These are phyloP conservation scores for Echeneis naucrates DNA, from an alignment of 2,797 vertebrate species.

Conservation along the genomic window DNA sequence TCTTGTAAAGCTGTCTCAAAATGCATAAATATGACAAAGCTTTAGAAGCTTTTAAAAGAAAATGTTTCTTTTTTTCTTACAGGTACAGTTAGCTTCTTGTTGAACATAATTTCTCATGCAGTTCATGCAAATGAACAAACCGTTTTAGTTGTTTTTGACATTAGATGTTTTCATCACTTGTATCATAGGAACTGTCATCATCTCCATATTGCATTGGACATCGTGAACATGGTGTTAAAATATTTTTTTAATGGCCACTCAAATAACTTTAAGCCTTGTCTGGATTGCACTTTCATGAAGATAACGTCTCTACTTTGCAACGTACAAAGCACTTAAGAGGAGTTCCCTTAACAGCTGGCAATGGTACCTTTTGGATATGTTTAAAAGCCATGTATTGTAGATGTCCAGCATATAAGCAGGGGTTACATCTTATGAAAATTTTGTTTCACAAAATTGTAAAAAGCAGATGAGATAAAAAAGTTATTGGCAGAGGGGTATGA, in stretches of 20 bases:
- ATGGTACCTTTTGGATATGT: slow-evolving; percentile 69
- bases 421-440: slow-evolving; percentile 80
- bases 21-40: slow-evolving; percentile 93
- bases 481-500: slow-evolving; percentile 72
- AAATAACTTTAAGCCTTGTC: slow-evolving; percentile 57
- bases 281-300: slow-evolving; percentile 79
- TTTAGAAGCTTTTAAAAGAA: slow-evolving; percentile 91
- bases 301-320: slow-evolving; percentile 86
- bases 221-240: slow-evolving; percentile 62
- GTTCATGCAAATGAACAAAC: slow-evolving; percentile 94
- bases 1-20: slow-evolving; percentile 91
- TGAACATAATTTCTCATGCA: slow-evolving; percentile 92
- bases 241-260: slow-evolving; percentile 53
- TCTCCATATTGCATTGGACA: slow-evolving; percentile 78
- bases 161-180: slow-evolving; percentile 79
- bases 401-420: slow-evolving; percentile 76
- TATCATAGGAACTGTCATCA: slow-evolving; percentile 78
- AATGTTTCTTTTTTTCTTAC: slow-evolving; percentile 83
- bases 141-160: slow-evolving; percentile 82
- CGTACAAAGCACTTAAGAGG: slow-evolving; percentile 83
- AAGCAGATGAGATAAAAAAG: slow-evolving; percentile 79
- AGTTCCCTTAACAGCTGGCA: slow-evolving; percentile 83
- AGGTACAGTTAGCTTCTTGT: slow-evolving; percentile 89
- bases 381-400: slow-evolving; percentile 72
- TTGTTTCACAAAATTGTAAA: slow-evolving; percentile 77